Base-by-base conservation (phyloP, 2,888 invertebrate species). In the Drosophila bunnanda region DNA sequence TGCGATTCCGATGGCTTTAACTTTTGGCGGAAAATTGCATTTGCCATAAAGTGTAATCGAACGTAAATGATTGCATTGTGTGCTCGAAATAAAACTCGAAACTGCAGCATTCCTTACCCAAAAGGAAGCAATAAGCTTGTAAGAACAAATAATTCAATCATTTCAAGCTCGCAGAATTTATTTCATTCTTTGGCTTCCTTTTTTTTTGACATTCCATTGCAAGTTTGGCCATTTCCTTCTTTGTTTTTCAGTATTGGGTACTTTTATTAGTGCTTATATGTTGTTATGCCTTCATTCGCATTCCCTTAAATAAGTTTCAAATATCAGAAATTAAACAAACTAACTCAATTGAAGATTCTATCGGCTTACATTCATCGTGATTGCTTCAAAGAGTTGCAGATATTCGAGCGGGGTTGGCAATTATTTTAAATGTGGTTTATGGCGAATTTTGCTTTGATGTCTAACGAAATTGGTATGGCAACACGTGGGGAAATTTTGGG, bases 381-480 rank as follows among this genome's bases (percentile, higher is more conserved):
- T 44, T n/a, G 17, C 28, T 38, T 65, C 53, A 66, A 65, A 65
- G 66, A 38, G 66, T 44, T 54, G 30, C 17, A 32, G 50, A 50
- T 50, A 34, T 15, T 9, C 15, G 20, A 52, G 20, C 10, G 50
- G 32, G 22, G 20, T 22, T n/a, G 50, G 38, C 54, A 70, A 70
- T 70, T 70, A 71, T 70, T 70, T 60, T 60, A 55, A 71, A 70
- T 70, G 71, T 50, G 71, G 69, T 69, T 70, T 54, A 39, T 48
- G 70, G 36, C 58, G 10, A 70, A 69, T 57, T 30, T 57, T 25
- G 36, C 58, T 69, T 69, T 70, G 69, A 60, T 72, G 46, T 57
- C 44, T 25, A 7, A n/a, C 34, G 30, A 52, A 36, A 72, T 71
- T 57, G 71, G 56, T 39, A 62, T 53, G 73, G 52, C 52, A 53